Evolutionary conservation across 64 coral and sea anemone genomes (phyloP).

Genomic region (Anthopleura sola): DNA sequence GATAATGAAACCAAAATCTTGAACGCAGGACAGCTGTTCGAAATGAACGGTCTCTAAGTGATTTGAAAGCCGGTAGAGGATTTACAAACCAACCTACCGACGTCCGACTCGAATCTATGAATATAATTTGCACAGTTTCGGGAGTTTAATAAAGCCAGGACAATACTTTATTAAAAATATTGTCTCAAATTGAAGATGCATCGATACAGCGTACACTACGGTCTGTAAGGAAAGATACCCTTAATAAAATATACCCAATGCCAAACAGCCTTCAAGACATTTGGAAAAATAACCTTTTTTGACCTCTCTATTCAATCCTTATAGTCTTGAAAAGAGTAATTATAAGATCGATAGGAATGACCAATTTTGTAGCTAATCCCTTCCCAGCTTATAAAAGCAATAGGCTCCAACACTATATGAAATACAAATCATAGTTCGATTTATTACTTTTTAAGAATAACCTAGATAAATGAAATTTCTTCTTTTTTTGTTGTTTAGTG

Average conservation of each 20-base stretch:
- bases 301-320: background rate
- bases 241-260: background rate
- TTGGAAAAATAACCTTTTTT: background rate
- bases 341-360: background rate
- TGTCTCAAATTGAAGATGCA: background rate
- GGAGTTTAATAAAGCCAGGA: background rate
- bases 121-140: background rate
- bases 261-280: background rate
- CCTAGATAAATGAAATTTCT: background rate
- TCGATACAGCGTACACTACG: no score
- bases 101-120: background rate
- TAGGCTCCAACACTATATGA: background rate
- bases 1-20: background rate
- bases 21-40: background rate
- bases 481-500: background rate
- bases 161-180: constrained; percentile 1
- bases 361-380: constrained; percentile 1
- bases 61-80: background rate
- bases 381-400: background rate
- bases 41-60: background rate
- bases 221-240: background rate
- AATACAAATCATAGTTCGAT: background rate
- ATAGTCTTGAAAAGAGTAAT: background rate
- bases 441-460: background rate
- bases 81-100: background rate